Percentiles rank a stretch among this genome's conserved stretches.
Evolutionary conservation across 2,888 invertebrate species (phyloP).

Genomic region (Nasonia oneida): DNA sequence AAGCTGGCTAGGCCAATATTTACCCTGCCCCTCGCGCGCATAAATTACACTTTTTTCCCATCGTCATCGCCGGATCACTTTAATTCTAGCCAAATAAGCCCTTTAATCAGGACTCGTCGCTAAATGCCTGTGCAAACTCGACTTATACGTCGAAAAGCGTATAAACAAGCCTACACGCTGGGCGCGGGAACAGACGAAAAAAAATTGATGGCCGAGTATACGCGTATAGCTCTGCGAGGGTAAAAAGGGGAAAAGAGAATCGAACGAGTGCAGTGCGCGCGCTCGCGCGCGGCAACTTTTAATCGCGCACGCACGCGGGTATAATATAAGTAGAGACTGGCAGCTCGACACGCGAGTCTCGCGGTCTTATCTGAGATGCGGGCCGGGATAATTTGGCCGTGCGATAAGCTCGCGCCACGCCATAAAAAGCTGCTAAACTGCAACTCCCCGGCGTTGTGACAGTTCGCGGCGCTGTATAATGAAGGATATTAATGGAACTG

Average conservation of each 20-base stretch:
- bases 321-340: not conserved
- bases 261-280: slow-evolving; percentile 13
- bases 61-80: slow-evolving; percentile 33
- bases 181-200: slow-evolving; percentile 25
- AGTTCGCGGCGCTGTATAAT: slow-evolving; percentile 12
- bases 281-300: slow-evolving; percentile 27
- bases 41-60: slow-evolving; percentile 36
- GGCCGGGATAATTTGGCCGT: slow-evolving; percentile 68
- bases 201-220: slow-evolving; percentile 1
- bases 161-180: slow-evolving; percentile 11
- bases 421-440: slow-evolving; percentile 61
- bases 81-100: slow-evolving; percentile 44
- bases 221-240: not conserved
- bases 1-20: not conserved
- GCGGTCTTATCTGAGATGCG: slow-evolving; percentile 72
- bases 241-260: slow-evolving; percentile 41
- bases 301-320: slow-evolving; percentile 46
- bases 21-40: not conserved
- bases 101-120: slow-evolving; percentile 34
- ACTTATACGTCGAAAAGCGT: slow-evolving; percentile 33
- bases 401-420: slow-evolving; percentile 66
- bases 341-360: slow-evolving; percentile 69
- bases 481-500: slow-evolving; percentile 47
- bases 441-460: slow-evolving; percentile 40
- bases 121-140: slow-evolving; percentile 41